Conservation (phyloP, 2,113 vertebrate species). For the Choloepus hoffmanni region DNA sequence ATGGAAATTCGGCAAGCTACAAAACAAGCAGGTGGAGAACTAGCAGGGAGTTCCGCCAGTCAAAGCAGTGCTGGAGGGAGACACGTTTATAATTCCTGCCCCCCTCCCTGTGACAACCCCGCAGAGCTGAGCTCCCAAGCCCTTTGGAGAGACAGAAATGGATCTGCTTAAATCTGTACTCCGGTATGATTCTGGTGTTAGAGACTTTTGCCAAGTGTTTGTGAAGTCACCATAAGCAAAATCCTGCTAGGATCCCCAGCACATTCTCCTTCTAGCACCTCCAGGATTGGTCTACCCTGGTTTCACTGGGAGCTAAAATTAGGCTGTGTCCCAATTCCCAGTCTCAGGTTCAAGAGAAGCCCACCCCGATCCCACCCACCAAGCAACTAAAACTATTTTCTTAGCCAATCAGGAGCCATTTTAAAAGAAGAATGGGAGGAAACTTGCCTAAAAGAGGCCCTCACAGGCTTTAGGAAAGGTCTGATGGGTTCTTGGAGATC, state of each 20-base stretch:
- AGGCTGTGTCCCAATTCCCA: neutral
- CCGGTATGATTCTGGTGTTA: neutral
- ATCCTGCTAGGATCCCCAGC: neutral
- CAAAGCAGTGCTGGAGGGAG: neutral
- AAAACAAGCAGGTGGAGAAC: slow-evolving; percentile 53
- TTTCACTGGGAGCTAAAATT: neutral
- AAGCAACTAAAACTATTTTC: neutral
- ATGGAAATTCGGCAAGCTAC: slow-evolving; percentile 45
- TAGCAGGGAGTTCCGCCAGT: neutral
- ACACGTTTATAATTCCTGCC: neutral
- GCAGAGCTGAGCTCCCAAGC: neutral
- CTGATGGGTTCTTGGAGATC: neutral
- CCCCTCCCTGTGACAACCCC: neutral
- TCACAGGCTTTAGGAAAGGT: neutral
- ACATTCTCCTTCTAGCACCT: neutral
- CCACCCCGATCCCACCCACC: neutral
- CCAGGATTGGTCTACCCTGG: neutral
- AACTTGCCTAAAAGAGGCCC: neutral
- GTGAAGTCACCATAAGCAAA: neutral
- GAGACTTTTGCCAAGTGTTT: slow-evolving; percentile 14
- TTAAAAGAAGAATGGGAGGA: neutral
- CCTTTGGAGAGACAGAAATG: neutral
- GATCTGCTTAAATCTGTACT: neutral
- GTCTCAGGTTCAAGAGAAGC: neutral
- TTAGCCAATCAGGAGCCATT: neutral